Conservation (phyloP, 2,113 vertebrate genomes). For the Alligator sinensis region DNA sequence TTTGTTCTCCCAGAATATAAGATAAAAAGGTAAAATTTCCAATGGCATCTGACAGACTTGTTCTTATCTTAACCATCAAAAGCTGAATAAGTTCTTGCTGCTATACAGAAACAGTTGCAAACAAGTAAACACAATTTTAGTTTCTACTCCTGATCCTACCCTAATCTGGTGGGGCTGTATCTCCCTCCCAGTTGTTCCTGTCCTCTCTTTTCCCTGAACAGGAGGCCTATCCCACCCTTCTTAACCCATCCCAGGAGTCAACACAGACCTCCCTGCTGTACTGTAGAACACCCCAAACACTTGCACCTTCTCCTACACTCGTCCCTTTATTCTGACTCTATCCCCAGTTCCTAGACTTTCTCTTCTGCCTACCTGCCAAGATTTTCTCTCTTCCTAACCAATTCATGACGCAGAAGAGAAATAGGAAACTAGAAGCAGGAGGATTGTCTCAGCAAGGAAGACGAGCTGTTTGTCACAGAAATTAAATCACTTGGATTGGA, state of each 20-base stretch:
- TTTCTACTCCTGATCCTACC: not conserved
- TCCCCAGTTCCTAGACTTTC: not conserved
- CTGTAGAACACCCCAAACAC: not conserved
- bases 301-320: not conserved
- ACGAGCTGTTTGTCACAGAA: too few species aligned
- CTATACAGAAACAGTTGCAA: not conserved
- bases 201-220: not conserved
- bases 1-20: not conserved
- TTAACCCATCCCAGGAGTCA: not conserved
- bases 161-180: too few species aligned
- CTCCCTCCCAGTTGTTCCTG: not conserved
- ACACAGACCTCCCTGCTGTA: not conserved
- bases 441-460: not conserved
- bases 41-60: not conserved
- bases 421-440: not conserved
- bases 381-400: not conserved
- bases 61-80: not conserved
- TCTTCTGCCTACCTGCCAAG: not conserved
- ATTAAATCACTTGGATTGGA: too few species aligned
- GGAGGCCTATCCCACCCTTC: not conserved
- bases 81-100: not conserved
- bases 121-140: not conserved
- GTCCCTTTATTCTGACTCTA: not conserved
- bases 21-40: not conserved
- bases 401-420: not conserved